A percentile compares a stretch with the other conserved stretches of the same genome.
Evolutionary conservation across 2,113 vertebrate genomes (phyloP).

Genomic region (Neotoma lepida): DNA sequence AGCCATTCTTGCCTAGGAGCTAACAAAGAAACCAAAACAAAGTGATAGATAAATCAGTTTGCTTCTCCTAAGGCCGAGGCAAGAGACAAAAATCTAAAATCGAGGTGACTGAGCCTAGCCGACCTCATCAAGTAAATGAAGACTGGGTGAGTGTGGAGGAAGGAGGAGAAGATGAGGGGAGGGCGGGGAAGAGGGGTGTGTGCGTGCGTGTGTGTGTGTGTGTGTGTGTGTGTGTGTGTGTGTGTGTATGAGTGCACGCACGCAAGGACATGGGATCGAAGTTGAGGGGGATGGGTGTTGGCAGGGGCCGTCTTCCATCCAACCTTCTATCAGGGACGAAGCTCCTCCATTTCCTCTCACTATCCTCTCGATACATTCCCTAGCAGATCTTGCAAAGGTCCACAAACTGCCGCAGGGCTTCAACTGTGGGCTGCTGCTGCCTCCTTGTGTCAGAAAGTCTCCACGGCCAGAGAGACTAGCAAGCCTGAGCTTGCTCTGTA

Average conservation of each 20-base stretch:
- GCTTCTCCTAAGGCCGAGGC: background rate
- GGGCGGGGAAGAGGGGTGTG: background rate
- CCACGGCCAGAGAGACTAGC: background rate
- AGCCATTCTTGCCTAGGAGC: background rate
- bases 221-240: no score
- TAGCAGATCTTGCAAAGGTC: background rate
- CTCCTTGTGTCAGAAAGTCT: constrained; percentile 42
- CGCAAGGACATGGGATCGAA: background rate
- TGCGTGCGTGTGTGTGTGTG: no score
- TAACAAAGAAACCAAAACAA: background rate
- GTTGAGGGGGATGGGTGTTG: background rate
- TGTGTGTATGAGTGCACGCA: background rate
- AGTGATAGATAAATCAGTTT: background rate
- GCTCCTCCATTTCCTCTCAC: background rate
- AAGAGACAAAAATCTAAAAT: background rate
- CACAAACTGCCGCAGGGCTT: background rate
- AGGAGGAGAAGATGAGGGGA: background rate
- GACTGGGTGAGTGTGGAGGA: background rate
- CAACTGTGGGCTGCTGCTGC: constrained; percentile 11
- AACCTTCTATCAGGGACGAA: background rate
- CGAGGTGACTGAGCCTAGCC: background rate
- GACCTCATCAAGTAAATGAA: background rate
- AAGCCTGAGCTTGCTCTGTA: background rate
- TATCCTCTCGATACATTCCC: background rate
- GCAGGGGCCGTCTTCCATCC: background rate